Evolutionary conservation across 2,797 vertebrate genomes (phyloP).

Genomic region (Lutjanus campechanus): DNA sequence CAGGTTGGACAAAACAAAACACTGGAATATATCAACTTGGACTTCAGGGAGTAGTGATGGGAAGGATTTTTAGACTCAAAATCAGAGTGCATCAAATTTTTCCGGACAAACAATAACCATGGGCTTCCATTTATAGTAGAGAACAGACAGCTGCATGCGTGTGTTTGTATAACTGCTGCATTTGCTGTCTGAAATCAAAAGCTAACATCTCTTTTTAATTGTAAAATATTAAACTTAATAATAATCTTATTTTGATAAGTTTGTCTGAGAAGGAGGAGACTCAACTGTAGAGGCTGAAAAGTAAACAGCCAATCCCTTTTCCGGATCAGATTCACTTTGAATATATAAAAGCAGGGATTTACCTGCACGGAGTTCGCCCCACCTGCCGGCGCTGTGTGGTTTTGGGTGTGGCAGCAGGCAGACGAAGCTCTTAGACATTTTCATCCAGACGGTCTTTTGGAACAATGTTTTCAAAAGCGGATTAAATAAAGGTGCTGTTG

Average conservation of each 20-base stretch:
- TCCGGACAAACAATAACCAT: too few species aligned
- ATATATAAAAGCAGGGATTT: constrained; percentile 18
- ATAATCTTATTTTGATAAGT: not conserved
- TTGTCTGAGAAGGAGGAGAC: not conserved
- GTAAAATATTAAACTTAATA: accelerated
- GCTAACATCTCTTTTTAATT: accelerated
- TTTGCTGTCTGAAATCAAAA: not conserved
- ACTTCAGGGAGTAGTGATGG: not conserved
- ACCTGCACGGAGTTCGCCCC: not conserved
- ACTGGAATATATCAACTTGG: too few species aligned
- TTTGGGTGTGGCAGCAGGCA: constrained; percentile 42
- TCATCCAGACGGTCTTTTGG: not conserved
- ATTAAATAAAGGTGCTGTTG: not conserved
- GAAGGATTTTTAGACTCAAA: not conserved
- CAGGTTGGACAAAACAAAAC: not conserved
- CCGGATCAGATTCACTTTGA: not conserved
- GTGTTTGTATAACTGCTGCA: not conserved
- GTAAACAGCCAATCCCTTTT: constrained; percentile 33
- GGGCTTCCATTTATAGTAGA: too few species aligned
- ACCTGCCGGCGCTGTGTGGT: constrained; percentile 28
- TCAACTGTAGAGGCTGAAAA: not conserved
- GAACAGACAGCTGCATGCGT: too few species aligned
- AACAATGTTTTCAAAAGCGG: not conserved
- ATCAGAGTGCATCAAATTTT: too few species aligned
- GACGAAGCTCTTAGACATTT: not conserved